Conservation (phyloP, 2,113 vertebrate species). For the Anthoscopus minutus region DNA sequence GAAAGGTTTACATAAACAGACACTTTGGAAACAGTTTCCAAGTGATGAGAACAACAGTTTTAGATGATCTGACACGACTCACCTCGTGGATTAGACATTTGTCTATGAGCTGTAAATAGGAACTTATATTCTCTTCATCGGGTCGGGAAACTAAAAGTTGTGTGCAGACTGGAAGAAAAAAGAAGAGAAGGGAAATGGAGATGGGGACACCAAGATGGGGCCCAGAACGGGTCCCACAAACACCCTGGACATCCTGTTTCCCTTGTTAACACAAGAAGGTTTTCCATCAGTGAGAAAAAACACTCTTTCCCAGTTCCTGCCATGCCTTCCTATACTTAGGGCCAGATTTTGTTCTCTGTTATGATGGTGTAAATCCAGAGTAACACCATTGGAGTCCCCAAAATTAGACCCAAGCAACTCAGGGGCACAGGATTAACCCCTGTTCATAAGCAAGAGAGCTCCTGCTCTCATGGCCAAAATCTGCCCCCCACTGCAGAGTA, state of each 20-base stretch:
- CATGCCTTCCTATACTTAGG: conserved; percentile 54
- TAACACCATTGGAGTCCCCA: not conserved
- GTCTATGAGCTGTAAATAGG: conserved; percentile 97
- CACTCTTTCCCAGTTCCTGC: conserved; percentile 1
- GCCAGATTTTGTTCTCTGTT: conserved; percentile 10
- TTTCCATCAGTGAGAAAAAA: not conserved
- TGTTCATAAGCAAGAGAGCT: not conserved
- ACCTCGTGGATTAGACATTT: conserved; percentile 98
- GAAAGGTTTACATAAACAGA: conserved; percentile 17
- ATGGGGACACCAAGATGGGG: not conserved
- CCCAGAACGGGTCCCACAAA: not conserved
- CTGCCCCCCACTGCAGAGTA: not conserved
- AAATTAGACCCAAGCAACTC: conserved; percentile 5
- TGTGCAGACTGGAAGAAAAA: conserved; percentile 83
- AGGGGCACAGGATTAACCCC: not conserved
- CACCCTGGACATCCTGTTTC: not conserved
- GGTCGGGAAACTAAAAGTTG: conserved; percentile 95
- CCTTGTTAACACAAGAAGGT: not conserved
- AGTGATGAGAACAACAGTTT: conserved; percentile 27
- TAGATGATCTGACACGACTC: conserved; percentile 16
- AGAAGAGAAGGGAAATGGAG: not conserved
- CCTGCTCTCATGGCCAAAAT: not conserved
- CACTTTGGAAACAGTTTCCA: conserved; percentile 36
- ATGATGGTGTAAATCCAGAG: not conserved
- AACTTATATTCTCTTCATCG: conserved; percentile 97